phyloP scores from a whole-genome alignment of 2,797 vertebrate genomes.

The Gorsachius magnificus region DNA sequence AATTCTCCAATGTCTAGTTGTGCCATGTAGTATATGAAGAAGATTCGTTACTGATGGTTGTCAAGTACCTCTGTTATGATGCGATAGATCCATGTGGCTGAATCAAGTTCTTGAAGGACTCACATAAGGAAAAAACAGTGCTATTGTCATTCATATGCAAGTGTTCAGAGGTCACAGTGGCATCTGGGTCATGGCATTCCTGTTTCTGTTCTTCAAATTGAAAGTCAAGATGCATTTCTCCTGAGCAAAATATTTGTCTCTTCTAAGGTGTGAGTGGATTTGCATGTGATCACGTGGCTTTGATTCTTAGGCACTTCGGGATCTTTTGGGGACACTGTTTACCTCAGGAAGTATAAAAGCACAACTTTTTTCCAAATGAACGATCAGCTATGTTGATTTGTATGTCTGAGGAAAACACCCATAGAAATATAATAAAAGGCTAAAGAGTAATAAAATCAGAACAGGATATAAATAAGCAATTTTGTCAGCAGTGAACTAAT shows the following conservation, averaged over 20 bases:
- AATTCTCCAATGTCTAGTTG: neutral
- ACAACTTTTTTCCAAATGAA: neutral
- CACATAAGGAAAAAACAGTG: neutral
- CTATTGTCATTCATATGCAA: neutral
- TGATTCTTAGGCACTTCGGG: neutral
- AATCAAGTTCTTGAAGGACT: neutral
- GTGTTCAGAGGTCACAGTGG: neutral
- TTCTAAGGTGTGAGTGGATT: neutral
- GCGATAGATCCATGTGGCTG: neutral
- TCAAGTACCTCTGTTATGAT: neutral
- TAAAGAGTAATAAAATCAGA: neutral
- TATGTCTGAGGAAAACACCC: neutral
- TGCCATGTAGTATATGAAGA: neutral
- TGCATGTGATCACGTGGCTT: neutral
- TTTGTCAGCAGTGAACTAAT: neutral
- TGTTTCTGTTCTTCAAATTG: neutral
- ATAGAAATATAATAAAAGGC: neutral
- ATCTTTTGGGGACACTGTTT: neutral
- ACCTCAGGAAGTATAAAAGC: neutral
- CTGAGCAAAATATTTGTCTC: neutral
- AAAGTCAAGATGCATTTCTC: neutral
- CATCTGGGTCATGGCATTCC: neutral
- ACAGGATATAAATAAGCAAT: neutral
- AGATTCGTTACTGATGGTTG: neutral
- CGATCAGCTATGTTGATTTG: neutral